phyloP scores from a whole-genome alignment of 2,797 vertebrate genomes.

The Distichodus sexfasciatus region DNA sequence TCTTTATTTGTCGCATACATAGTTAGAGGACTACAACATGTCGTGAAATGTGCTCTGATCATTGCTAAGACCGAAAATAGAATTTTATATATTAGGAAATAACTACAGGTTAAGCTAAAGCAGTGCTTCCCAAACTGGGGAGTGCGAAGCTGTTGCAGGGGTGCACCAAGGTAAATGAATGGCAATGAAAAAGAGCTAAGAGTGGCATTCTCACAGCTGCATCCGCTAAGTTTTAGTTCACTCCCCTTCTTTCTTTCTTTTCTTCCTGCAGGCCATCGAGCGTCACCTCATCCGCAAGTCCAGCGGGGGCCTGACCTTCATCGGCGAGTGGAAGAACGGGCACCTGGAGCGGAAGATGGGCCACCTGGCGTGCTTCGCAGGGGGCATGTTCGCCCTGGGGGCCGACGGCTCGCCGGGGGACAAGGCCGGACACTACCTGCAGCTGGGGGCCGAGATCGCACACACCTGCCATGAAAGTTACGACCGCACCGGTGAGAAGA shows the following conservation, averaged over 20 bases:
- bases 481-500: conserved; percentile 92
- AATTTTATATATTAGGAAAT: too few species aligned
- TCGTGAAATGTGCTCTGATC: too few species aligned
- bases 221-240: too few species aligned
- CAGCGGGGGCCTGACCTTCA: conserved; percentile 91
- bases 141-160: too few species aligned
- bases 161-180: too few species aligned
- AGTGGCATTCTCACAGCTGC: not conserved
- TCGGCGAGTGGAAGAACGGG: conserved; percentile 98
- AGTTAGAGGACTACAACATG: too few species aligned
- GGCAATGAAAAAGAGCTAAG: too few species aligned
- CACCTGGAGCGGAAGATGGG: conserved; percentile 98
- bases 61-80: too few species aligned
- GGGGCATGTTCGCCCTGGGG: conserved; percentile 95
- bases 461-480: conserved; percentile 97
- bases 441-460: conserved; percentile 97
- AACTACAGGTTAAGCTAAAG: too few species aligned
- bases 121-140: too few species aligned
- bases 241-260: not conserved
- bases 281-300: conserved; percentile 96
- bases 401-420: conserved; percentile 93
- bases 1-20: too few species aligned
- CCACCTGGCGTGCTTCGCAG: conserved; percentile 95
- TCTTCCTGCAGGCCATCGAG: conserved; percentile 85
- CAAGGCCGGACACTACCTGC: conserved; percentile 95